phyloP scores from a whole-genome alignment of 2,797 vertebrate species.

The Carcharodon carcharias region DNA sequence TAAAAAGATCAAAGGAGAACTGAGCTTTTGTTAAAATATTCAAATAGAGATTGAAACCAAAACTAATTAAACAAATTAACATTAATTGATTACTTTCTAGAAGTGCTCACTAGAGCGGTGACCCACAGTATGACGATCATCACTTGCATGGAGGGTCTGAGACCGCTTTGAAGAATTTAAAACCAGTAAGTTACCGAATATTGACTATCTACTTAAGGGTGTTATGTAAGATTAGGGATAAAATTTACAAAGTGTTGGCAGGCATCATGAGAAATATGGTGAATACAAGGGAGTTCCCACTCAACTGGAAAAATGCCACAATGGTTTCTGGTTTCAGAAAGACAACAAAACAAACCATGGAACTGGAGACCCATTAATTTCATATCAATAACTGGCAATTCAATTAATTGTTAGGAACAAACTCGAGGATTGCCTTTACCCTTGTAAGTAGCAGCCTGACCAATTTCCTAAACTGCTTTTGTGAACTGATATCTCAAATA shows the following conservation, averaged over 20 bases:
- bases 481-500: background rate
- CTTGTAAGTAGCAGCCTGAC: background rate
- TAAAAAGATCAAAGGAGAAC: background rate
- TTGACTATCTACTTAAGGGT: background rate
- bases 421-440: background rate
- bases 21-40: background rate
- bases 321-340: background rate
- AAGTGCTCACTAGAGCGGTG: background rate
- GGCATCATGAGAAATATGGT: background rate
- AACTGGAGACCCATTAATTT: background rate
- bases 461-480: background rate
- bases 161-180: background rate
- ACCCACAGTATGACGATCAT: background rate
- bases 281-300: background rate
- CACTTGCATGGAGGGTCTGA: background rate
- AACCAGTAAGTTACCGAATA: background rate
- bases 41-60: background rate
- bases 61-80: background rate
- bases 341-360: background rate
- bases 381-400: background rate
- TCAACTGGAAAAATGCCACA: background rate
- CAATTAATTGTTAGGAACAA: background rate
- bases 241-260: background rate
- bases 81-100: background rate
- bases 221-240: background rate